A percentile compares a stretch with the other conserved stretches of the same genome.
These are phyloP conservation scores for Patella vulgata DNA, from an alignment of 1,140 invertebrate species.

Conservation along the genomic window DNA sequence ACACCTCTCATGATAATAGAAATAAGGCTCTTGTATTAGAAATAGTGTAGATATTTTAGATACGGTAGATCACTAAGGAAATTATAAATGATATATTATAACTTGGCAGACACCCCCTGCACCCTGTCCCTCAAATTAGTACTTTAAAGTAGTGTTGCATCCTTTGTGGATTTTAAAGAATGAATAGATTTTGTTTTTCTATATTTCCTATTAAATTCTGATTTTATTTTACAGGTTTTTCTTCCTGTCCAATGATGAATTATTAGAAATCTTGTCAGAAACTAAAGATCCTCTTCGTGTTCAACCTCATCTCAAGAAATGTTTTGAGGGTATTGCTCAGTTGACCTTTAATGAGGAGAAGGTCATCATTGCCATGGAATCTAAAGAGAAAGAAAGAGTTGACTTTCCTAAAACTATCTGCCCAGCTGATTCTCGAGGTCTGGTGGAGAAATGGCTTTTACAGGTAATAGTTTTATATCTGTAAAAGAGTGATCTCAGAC, in stretches of 20 bases:
- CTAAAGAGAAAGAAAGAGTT: slow-evolving; percentile 87
- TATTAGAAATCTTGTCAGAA: slow-evolving; percentile 66
- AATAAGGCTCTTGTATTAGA: background rate
- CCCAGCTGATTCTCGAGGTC: slow-evolving; percentile 79
- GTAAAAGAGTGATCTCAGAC: background rate
- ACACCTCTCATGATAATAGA: background rate
- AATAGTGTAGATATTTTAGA: background rate
- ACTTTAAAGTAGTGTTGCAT: too few species aligned
- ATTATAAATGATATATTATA: background rate
- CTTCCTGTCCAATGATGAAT: slow-evolving; percentile 74
- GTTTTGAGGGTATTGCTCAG: slow-evolving; percentile 74
- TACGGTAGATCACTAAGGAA: background rate
- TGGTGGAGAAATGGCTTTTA: slow-evolving; percentile 66
- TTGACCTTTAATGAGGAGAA: slow-evolving; percentile 71
- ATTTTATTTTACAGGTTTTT: slow-evolving; percentile 63
- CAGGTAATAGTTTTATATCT: slow-evolving; percentile 45
- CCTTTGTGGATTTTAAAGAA: too few species aligned
- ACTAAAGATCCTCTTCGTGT: slow-evolving; percentile 70
- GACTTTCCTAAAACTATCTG: slow-evolving; percentile 80
- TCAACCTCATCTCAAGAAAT: slow-evolving; percentile 68
- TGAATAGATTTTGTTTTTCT: too few species aligned
- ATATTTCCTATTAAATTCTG: too few species aligned
- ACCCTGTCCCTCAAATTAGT: too few species aligned
- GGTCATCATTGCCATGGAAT: slow-evolving; percentile 90
- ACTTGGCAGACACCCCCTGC: too few species aligned